Evolutionary conservation across 2,797 vertebrate genomes (phyloP), one percentile per base, ranked within the genome.

Genomic region (Cetoscarus ocellatus): DNA sequence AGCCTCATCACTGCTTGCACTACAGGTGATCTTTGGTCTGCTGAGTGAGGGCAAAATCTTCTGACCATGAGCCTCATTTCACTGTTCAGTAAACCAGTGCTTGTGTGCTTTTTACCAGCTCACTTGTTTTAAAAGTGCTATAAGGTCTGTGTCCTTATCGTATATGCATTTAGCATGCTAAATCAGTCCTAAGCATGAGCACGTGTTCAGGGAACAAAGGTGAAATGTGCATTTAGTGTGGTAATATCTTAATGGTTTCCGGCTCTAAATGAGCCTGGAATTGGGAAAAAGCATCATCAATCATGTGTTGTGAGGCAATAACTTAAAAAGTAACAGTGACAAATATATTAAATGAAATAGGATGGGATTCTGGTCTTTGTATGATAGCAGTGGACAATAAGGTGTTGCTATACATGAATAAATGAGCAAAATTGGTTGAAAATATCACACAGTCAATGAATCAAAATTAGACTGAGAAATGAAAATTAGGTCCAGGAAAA

Each of bases 81-180:
- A 80, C 75, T 61, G 56, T 69, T 77, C 75, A 84, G 67, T 77
- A 76, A 76, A 66, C 56, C 54, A 54, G 12, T 61, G 42, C 49
- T 39, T 48, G 45, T 66, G 61, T 54, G 53, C 44, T 50, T 68
- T 70, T 65, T 36, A 50, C 2, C 27, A 2, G 19, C 38, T 53
- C 34, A 27, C 63, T 68, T 72, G 39, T 77, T 73, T 79, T 64
- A 13, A 27, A 75, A 75, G 81, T 53, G 55, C 76, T 74, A 70
- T 27, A 58, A 57, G 27, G 27, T 54, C 50, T 40, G 54, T 56
- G 43, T 56, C 50, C n/a, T 56, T 50, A 70, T 57, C 34, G 17
- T 40, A 36, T 10, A 19, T 73, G 34, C 7, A 38, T 54, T 12
- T 38, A 61, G 56, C 70, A 64, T 77, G 15, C 56, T 58, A 62